Conservation (phyloP, 2,113 vertebrate genomes). For the Centropristis striata region DNA sequence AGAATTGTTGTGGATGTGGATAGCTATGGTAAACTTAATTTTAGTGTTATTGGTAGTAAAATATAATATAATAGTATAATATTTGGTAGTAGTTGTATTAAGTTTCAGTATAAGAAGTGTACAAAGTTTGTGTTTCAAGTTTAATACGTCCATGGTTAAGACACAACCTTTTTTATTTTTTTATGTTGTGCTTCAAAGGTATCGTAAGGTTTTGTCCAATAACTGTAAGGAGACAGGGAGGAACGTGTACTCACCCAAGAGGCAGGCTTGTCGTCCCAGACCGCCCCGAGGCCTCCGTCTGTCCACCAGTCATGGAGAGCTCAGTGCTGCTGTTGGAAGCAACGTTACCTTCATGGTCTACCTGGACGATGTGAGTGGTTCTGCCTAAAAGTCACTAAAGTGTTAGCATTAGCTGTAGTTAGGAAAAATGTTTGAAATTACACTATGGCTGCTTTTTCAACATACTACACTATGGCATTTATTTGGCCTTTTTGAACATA, state of each 20-base stretch:
- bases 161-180: neutral
- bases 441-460: no score
- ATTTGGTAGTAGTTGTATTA: neutral
- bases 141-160: neutral
- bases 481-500: no score
- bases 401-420: neutral
- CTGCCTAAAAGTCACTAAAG: neutral
- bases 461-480: no score
- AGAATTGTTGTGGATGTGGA: no score
- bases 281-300: constrained; percentile 91
- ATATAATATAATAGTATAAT: no score
- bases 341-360: constrained; percentile 94
- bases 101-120: no score
- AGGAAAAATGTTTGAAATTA: no score
- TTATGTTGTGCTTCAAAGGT: constrained; percentile 80
- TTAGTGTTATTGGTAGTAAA: no score
- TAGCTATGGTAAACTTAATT: no score
- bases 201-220: constrained; percentile 94
- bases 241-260: constrained; percentile 90
- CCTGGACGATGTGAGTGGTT: constrained; percentile 88
- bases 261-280: constrained; percentile 89
- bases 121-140: no score
- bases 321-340: constrained; percentile 88
- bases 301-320: constrained; percentile 88
- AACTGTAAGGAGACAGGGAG: constrained; percentile 92